Percentiles rank a stretch among this genome's conserved stretches.
Evolutionary conservation across 2,113 vertebrate species (phyloP).

Genomic region (Aegotheles bennettii): DNA sequence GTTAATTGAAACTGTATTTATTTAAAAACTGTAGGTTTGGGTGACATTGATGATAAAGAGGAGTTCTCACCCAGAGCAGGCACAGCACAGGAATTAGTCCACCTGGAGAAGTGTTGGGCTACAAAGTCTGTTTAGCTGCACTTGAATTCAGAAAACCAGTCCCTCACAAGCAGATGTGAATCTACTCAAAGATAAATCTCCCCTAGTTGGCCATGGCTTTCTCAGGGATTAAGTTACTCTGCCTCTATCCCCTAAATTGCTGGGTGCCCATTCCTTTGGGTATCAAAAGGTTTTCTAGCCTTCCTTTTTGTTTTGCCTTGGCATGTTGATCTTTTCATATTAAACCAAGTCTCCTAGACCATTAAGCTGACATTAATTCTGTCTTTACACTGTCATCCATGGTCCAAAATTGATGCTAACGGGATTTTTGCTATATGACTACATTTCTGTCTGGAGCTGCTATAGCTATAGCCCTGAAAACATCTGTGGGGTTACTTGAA

Average conservation of each 20-base stretch:
- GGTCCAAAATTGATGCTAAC: neutral
- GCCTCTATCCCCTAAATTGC: neutral
- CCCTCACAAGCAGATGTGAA: neutral
- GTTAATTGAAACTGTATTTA: neutral
- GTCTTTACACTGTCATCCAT: neutral
- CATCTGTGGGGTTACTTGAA: neutral
- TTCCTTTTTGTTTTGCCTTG: neutral
- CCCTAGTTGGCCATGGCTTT: neutral
- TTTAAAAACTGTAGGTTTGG: neutral
- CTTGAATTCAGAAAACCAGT: neutral
- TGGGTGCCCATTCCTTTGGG: neutral
- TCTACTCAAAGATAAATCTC: neutral
- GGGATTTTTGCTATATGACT: neutral
- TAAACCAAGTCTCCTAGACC: neutral
- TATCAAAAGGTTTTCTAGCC: neutral
- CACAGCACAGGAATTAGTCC: neutral
- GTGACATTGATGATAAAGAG: neutral
- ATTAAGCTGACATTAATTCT: neutral
- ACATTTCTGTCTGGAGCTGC: neutral
- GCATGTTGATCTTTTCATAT: neutral
- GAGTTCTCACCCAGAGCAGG: neutral
- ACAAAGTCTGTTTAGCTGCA: neutral
- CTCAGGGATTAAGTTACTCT: neutral
- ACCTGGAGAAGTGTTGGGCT: neutral
- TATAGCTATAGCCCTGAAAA: neutral